Evolutionary conservation across 2,797 vertebrate species (phyloP).

Genomic region (Pangasius djambal): DNA sequence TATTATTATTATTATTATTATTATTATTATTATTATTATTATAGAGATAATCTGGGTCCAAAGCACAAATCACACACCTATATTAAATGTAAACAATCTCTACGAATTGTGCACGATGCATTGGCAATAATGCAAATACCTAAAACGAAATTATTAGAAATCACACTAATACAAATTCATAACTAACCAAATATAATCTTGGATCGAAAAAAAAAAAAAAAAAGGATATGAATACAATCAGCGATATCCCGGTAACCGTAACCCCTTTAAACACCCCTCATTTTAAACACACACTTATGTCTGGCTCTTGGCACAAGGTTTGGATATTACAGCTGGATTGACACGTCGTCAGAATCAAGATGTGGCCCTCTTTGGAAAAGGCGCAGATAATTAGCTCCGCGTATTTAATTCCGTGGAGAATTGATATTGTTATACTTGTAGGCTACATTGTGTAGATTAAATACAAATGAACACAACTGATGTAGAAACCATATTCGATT

Average conservation of each 20-base stretch:
- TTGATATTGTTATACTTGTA: not conserved
- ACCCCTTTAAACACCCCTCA: not conserved
- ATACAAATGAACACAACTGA: not conserved
- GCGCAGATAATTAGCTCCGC: not conserved
- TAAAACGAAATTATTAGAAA: not conserved
- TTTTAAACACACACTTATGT: not conserved
- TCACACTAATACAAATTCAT: not conserved
- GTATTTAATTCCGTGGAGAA: not conserved
- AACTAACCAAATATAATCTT: not conserved
- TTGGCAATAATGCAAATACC: not conserved
- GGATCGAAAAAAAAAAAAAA: not conserved
- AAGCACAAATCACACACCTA: not conserved
- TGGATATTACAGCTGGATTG: not conserved
- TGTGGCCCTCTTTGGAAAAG: not conserved
- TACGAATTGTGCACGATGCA: not conserved
- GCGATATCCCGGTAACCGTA: not conserved
- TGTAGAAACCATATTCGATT: not conserved
- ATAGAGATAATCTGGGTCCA: not conserved
- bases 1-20: conserved; percentile 26
- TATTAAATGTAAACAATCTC: not conserved
- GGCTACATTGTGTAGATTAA: not conserved
- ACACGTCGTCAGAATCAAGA: not conserved
- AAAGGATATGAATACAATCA: not conserved
- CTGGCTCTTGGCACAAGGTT: too few relatives aligned
- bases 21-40: conserved; percentile 12